These are phyloP conservation scores for Tupaia tana DNA, from an alignment of 2,113 vertebrate species.

Conservation along the genomic window DNA sequence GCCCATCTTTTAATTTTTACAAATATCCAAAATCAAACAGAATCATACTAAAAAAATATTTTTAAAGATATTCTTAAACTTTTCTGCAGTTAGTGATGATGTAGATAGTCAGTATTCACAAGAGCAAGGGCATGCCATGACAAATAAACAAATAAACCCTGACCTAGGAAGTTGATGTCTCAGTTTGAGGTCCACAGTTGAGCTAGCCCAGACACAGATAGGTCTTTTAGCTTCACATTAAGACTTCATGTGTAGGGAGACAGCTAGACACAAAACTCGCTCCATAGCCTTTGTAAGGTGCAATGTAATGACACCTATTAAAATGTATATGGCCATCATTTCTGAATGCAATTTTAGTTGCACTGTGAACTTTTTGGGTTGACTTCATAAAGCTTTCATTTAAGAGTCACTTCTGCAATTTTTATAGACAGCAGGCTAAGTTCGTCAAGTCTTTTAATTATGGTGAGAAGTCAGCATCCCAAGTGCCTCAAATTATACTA, in stretches of 20 bases:
- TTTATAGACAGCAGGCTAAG: background rate
- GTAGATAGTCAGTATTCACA: background rate
- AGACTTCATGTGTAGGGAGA: background rate
- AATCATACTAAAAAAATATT: background rate
- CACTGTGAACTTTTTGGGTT: background rate
- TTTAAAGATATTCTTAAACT: background rate
- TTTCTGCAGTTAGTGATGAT: background rate
- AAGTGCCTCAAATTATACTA: background rate
- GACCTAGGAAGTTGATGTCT: background rate
- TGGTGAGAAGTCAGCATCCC: background rate
- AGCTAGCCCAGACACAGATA: background rate
- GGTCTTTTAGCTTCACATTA: background rate
- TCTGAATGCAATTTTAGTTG: background rate
- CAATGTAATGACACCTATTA: background rate
- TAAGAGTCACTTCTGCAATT: background rate
- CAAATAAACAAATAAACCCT: background rate
- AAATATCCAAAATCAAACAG: background rate
- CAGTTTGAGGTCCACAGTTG: background rate
- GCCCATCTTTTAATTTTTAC: background rate
- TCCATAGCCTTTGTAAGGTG: background rate
- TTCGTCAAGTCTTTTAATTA: background rate
- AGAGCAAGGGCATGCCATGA: background rate
- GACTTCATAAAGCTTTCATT: background rate
- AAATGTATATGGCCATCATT: background rate
- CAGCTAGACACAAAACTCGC: background rate